Percentiles rank a stretch among this genome's conserved stretches.
Evolutionary conservation across 1,140 invertebrate species (phyloP).

Genomic region (Drosophila elegans): DNA sequence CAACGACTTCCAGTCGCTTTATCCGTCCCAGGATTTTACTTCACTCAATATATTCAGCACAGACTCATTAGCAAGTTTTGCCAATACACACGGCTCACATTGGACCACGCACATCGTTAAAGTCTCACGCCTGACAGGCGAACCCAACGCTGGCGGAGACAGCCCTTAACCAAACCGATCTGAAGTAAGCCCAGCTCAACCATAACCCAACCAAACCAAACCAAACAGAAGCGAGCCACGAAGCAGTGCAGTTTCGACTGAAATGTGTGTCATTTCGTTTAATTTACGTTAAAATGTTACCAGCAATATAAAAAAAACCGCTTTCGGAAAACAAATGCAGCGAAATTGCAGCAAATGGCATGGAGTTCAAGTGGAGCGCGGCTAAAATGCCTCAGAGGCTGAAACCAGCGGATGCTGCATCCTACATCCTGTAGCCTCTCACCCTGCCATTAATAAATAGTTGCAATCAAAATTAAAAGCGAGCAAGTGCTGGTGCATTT

Average conservation of each 20-base stretch:
- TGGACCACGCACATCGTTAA: conserved; percentile 68
- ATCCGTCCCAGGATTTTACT: neutral
- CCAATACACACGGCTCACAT: conserved; percentile 22
- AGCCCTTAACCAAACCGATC: conserved; percentile 26
- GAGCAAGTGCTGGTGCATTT: conserved; percentile 48
- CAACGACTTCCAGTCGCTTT: neutral
- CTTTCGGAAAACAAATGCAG: conserved; percentile 22
- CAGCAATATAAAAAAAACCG: conserved; percentile 17
- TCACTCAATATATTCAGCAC: conserved; percentile 10
- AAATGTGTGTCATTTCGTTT: conserved; percentile 60
- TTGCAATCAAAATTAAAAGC: conserved; percentile 76
- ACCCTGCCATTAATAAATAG: conserved; percentile 71
- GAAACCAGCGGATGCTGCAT: conserved; percentile 8
- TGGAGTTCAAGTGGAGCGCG: conserved; percentile 63
- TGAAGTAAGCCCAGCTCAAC: conserved; percentile 18
- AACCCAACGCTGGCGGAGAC: conserved; percentile 47
- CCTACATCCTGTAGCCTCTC: conserved; percentile 21
- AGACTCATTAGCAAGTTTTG: conserved; percentile 45
- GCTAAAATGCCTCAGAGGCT: conserved; percentile 34
- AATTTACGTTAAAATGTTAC: conserved; percentile 57
- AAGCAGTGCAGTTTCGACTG: conserved; percentile 4
- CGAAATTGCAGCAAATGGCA: conserved; percentile 43
- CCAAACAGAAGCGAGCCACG: conserved; percentile 12
- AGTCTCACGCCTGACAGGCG: conserved; percentile 67
- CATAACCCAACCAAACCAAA: conserved; percentile 32